phyloP scores from a whole-genome alignment of 2,888 invertebrate genomes.

The Folsomia candida region DNA sequence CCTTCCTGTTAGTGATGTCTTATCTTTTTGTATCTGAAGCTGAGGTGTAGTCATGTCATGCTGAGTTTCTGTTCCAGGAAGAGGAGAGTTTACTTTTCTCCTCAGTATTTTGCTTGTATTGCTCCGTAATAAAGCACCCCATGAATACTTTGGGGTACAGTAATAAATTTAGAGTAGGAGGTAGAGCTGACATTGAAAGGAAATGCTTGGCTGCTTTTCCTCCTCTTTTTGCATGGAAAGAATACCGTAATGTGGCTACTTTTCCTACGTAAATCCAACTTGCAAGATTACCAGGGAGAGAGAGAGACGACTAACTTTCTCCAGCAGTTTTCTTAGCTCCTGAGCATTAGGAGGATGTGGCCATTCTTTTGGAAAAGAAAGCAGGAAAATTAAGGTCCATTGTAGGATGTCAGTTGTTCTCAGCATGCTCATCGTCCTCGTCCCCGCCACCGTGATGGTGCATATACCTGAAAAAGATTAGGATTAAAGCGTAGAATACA shows the following conservation, averaged over 20 bases:
- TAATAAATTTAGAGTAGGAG: conserved; percentile 5
- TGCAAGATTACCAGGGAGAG: not conserved
- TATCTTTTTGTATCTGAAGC: no score
- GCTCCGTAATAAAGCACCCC: no score
- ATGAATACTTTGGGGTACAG: not conserved
- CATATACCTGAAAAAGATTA: not conserved
- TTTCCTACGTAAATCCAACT: not conserved
- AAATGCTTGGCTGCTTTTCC: not conserved
- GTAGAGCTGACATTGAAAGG: conserved; percentile 1
- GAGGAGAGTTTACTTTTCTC: not conserved
- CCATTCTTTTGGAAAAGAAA: not conserved
- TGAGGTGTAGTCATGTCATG: no score
- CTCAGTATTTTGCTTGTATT: no score
- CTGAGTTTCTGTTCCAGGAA: not conserved
- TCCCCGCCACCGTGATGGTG: no score
- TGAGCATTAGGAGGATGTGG: no score
- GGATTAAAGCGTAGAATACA: not conserved
- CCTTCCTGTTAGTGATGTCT: not conserved
- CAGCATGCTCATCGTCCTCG: not conserved
- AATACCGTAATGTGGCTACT: conserved; percentile 1
- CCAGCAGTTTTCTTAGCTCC: conserved; percentile 2
- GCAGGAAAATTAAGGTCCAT: not conserved
- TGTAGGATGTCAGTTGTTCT: not conserved
- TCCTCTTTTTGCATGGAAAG: not conserved
- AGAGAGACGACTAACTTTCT: not conserved